Conservation (phyloP, 1,140 invertebrate genomes). For the Formica selysi region DNA sequence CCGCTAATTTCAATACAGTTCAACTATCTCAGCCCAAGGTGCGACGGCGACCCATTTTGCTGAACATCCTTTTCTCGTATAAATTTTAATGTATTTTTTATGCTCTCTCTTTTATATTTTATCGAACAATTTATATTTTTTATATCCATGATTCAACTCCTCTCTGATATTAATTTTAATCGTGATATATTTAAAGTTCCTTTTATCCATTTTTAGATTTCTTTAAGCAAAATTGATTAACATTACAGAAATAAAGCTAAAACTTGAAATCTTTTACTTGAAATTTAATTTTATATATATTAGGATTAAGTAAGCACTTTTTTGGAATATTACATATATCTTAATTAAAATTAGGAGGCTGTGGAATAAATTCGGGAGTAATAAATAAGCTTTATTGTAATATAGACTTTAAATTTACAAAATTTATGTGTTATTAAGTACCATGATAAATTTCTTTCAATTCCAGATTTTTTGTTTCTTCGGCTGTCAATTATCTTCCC, state of each 20-base stretch:
- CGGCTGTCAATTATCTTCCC: background rate
- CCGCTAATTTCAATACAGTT: slow-evolving; percentile 67
- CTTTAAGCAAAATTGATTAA: too few species aligned
- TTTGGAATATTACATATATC: background rate
- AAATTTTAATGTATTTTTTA: background rate
- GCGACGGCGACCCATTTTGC: slow-evolving; percentile 78
- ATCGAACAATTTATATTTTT: background rate
- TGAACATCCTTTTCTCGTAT: slow-evolving; percentile 8
- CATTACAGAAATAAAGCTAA: too few species aligned
- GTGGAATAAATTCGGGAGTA: background rate
- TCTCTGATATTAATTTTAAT: slow-evolving; percentile 27
- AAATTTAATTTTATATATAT: too few species aligned
- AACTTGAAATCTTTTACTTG: too few species aligned
- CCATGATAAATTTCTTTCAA: slow-evolving; percentile 1
- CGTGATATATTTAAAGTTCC: background rate
- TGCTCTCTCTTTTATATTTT: too few species aligned
- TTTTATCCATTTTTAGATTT: slow-evolving; percentile 14
- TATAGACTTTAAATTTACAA: slow-evolving; percentile 25
- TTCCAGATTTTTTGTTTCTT: background rate
- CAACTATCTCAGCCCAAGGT: slow-evolving; percentile 77
- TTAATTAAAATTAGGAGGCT: background rate
- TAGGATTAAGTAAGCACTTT: background rate
- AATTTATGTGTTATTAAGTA: slow-evolving; percentile 44
- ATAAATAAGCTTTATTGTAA: slow-evolving; percentile 50
- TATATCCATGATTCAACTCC: too few species aligned